Base-by-base conservation (phyloP, 2,888 invertebrate species). In the Microplitis manilae region DNA sequence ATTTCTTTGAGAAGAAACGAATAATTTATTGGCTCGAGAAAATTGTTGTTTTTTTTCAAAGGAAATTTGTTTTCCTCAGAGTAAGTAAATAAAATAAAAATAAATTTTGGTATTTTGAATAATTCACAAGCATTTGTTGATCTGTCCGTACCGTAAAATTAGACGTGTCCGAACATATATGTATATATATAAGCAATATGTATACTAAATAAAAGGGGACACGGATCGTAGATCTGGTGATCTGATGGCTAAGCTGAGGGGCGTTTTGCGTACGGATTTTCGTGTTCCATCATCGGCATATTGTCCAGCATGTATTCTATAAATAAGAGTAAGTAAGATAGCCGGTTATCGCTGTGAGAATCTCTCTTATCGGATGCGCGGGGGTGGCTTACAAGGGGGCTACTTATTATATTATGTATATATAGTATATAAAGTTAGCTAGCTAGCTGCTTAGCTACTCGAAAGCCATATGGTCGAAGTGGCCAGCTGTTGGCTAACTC, bases 381-480 rank as follows among this genome's bases (percentile, higher is more conserved):
- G 82, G 85, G 85, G 85, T 83, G 84, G 81, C 68, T 78, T 77
- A 71, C 73, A 70, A 76, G 74, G 81, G 79, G 72, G 71, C 73
- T 73, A 39, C 15, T 50, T 50, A 50, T 50, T 50, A 13, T 13
- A 50, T 50, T 50, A 50, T 50, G 13, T 20, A 30, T 2, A 30
- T 30, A 30, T 30, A 30, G 2, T 30, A 30, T 30, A 30, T 4
- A 9, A 50, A 13, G 2, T 50, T 8, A 50, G 50, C 13, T 50
- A 50, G 50, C 50, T 50, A 13, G 50, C 50, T 50, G 50, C 50
- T 73, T n/a, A 38, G 30, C 50, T 41, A 38, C 20, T 50, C 84
- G 81, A 79, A 83, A 79, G 86, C 87, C 88, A 88, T 88, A 88
- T 88, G 88, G 88, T 81, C 81, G 79, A 80, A 82, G 82, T 83